phyloP scores from a whole-genome alignment of 2,113 vertebrate genomes.

The Isichthys henryi region DNA sequence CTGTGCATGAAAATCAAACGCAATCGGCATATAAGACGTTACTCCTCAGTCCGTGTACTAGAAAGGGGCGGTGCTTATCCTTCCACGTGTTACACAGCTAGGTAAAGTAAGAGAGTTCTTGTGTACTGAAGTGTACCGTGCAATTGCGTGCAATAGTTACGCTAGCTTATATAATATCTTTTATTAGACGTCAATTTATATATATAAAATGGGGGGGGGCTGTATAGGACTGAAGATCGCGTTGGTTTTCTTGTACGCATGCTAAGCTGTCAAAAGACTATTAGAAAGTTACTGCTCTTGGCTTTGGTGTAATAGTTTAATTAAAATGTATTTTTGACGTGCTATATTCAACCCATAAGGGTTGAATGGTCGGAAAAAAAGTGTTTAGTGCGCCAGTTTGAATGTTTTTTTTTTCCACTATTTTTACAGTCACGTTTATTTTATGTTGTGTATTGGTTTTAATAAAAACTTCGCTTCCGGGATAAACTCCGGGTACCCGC shows the following conservation, averaged over 20 bases:
- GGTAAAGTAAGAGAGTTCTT: not conserved
- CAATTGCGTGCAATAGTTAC: not conserved
- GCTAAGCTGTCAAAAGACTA: not conserved
- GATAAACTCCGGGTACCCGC: not conserved
- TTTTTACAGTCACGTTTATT: not conserved
- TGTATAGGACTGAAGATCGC: not conserved
- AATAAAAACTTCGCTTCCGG: not conserved
- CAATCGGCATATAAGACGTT: not conserved
- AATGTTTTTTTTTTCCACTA: not conserved
- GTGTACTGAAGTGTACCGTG: not conserved
- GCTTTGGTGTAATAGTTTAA: not conserved
- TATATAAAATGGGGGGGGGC: not conserved
- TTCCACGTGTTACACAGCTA: not conserved
- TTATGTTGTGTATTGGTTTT: not conserved
- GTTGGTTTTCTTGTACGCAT: not conserved
- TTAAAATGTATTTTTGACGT: not conserved
- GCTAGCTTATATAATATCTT: not conserved
- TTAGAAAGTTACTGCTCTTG: not conserved
- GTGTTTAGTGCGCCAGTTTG: not conserved
- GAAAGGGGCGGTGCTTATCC: not conserved
- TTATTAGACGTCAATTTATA: not conserved
- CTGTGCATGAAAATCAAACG: not conserved
- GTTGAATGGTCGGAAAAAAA: not conserved
- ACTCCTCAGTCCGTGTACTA: not conserved
- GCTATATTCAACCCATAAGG: not conserved